A percentile compares a stretch with the other conserved stretches of the same genome.
These are phyloP conservation scores for Beaufortia kweichowensis DNA, from an alignment of 2,113 vertebrate species.

Conservation along the genomic window DNA sequence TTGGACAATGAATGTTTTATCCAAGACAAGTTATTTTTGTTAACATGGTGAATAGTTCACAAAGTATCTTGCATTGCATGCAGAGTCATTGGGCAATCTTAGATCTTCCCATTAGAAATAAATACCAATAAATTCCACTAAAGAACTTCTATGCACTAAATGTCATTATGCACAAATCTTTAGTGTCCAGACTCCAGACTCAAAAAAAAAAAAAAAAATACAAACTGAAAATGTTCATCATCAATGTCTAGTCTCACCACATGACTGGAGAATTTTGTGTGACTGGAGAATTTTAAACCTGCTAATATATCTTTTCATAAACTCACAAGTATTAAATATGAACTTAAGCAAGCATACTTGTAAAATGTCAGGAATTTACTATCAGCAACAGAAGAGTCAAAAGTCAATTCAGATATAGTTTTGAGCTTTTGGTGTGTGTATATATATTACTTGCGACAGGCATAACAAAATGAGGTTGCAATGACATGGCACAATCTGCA, in stretches of 20 bases:
- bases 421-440: background rate
- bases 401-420: constrained; percentile 33
- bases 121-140: background rate
- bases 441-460: constrained; percentile 38
- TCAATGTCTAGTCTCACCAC: background rate
- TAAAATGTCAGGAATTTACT: constrained; percentile 27
- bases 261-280: no score
- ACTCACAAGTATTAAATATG: constrained; percentile 10
- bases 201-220: background rate
- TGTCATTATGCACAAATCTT: background rate
- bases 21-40: constrained; percentile 37
- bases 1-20: constrained; percentile 37
- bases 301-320: constrained; percentile 4
- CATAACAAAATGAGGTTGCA: constrained; percentile 30
- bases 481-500: constrained; percentile 42
- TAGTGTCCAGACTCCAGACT: background rate
- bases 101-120: background rate
- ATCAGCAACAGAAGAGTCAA: background rate
- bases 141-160: background rate
- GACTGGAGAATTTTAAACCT: constrained; percentile 1
- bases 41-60: constrained; percentile 31
- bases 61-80: constrained; percentile 44
- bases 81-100: constrained; percentile 13
- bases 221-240: no score
- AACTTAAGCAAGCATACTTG: constrained; percentile 25